These are phyloP conservation scores for honey bee (Apis mellifera) DNA, from an alignment of 1,140 invertebrate species.

Conservation along the genomic window DNA sequence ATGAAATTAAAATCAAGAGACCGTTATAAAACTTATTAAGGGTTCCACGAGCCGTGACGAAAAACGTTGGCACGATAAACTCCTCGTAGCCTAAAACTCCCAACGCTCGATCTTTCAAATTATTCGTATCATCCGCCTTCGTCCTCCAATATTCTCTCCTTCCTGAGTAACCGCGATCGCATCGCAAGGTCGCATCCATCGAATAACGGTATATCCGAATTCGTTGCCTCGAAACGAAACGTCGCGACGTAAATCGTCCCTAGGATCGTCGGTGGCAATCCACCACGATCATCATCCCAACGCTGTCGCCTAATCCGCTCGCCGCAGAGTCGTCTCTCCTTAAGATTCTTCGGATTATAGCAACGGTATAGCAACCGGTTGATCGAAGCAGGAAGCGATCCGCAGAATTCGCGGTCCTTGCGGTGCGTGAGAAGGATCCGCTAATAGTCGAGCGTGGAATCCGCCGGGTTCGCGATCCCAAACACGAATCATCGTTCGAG, in stretches of 20 bases:
- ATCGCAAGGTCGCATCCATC: neutral
- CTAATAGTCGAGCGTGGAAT: slow-evolving; percentile 58
- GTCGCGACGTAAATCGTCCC: neutral
- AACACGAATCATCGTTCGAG: slow-evolving; percentile 43
- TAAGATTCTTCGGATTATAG: slow-evolving; percentile 58
- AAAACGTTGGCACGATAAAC: neutral
- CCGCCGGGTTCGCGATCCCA: slow-evolving; percentile 23
- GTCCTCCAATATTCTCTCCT: neutral
- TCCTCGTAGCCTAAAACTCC: neutral
- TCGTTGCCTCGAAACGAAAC: neutral
- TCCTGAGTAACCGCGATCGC: neutral
- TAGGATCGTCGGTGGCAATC: slow-evolving; percentile 22
- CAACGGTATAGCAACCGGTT: slow-evolving; percentile 57
- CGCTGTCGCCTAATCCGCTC: slow-evolving; percentile 49
- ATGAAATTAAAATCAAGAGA: slow-evolving; percentile 25
- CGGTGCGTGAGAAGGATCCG: slow-evolving; percentile 62
- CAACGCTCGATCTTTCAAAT: neutral
- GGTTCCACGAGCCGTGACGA: slow-evolving; percentile 12
- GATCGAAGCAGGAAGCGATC: slow-evolving; percentile 65
- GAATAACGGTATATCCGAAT: slow-evolving; percentile 34
- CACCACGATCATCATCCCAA: slow-evolving; percentile 27
- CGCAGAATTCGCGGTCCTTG: slow-evolving; percentile 66
- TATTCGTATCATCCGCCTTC: neutral
- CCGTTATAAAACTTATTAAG: slow-evolving; percentile 25
- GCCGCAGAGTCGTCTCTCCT: neutral